These are phyloP conservation scores for Clavelina lepadiformis DNA, from an alignment of 23 tunicate species.

Conservation along the genomic window DNA sequence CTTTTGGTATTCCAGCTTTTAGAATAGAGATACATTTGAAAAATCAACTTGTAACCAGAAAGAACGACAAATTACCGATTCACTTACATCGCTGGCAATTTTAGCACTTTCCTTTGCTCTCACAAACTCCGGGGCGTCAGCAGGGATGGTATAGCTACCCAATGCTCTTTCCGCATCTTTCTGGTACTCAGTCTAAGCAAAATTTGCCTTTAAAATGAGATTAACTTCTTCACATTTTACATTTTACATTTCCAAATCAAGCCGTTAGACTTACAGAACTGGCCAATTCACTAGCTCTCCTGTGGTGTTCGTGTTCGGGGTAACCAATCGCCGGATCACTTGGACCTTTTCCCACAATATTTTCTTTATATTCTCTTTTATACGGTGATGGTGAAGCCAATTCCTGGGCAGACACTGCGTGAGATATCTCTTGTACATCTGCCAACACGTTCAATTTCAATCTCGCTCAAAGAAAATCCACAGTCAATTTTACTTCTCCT, in stretches of 20 bases:
- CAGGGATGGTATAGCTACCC: constrained; percentile 37
- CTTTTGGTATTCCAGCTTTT: constrained; percentile 74
- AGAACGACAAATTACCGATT: no score
- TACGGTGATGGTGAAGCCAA: constrained; percentile 29
- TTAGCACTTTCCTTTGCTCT: constrained; percentile 77
- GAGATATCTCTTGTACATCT: constrained; percentile 59
- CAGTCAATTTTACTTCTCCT: no score
- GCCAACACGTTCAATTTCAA: neutral
- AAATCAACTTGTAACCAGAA: no score
- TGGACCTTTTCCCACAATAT: constrained; percentile 57
- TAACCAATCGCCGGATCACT: constrained; percentile 46
- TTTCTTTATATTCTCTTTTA: constrained; percentile 61
- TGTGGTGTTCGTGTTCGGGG: constrained; percentile 41
- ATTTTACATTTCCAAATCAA: no score
- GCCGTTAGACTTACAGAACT: constrained; percentile 42
- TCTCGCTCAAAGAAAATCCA: no score
- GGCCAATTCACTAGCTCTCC: constrained; percentile 26
- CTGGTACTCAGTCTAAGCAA: constrained; percentile 35
- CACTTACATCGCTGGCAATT: constrained; percentile 77
- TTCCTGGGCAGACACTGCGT: constrained; percentile 44
- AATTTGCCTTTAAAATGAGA: no score
- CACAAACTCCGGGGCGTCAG: constrained; percentile 82
- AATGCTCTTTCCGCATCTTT: constrained; percentile 61
- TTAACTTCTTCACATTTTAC: no score
- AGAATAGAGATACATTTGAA: no score